phyloP scores from a whole-genome alignment of 2,113 vertebrate genomes.

The Nycticorax nycticorax region DNA sequence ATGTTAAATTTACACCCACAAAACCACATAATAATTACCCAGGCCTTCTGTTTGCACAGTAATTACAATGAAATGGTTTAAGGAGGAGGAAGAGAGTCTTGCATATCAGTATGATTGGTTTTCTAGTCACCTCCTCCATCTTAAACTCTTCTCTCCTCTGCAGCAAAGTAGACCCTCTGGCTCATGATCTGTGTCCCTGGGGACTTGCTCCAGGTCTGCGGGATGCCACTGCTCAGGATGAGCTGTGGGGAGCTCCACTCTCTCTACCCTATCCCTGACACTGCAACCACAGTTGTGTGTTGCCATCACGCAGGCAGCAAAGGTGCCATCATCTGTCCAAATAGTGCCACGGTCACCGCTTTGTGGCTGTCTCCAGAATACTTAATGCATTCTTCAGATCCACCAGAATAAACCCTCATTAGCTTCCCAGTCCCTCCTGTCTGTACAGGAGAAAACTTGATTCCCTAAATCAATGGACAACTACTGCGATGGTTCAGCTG shows the following conservation, averaged over 20 bases:
- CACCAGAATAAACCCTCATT: not conserved
- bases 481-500: not conserved
- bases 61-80: not conserved
- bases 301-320: not conserved
- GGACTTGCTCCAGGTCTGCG: not conserved
- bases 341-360: accelerated
- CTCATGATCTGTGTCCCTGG: accelerated
- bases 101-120: not conserved
- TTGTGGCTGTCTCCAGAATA: not conserved
- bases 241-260: not conserved
- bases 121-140: not conserved
- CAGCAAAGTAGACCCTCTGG: not conserved
- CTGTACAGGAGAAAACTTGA: not conserved
- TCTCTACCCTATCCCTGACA: not conserved
- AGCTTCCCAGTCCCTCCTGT: not conserved
- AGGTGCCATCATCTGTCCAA: not conserved
- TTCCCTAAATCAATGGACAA: not conserved
- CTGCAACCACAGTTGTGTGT: not conserved
- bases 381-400: not conserved
- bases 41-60: not conserved
- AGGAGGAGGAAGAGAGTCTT: not conserved
- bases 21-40: not conserved
- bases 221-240: accelerated
- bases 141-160: not conserved
- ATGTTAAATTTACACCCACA: constrained; percentile 4